Percentiles rank a stretch among this genome's conserved stretches.
Evolutionary conservation across 2,113 vertebrate genomes (phyloP).

Genomic region (Cervus canadensis): DNA sequence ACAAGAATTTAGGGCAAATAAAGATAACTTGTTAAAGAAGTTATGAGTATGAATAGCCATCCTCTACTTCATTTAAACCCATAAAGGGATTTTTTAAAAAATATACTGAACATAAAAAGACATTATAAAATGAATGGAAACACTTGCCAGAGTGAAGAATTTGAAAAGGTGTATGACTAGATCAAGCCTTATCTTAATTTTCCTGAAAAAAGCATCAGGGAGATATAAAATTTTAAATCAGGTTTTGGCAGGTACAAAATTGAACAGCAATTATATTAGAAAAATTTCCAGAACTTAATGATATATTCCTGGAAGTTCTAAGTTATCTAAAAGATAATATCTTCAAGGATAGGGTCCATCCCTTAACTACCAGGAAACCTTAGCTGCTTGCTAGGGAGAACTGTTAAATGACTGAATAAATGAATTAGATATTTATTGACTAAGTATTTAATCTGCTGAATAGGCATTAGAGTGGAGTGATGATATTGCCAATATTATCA

Average conservation of each 20-base stretch:
- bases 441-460: not conserved
- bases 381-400: not conserved
- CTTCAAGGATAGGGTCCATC: not conserved
- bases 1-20: slow-evolving; percentile 34
- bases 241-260: not conserved
- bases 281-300: not conserved
- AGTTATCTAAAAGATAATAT: not conserved
- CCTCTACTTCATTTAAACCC: slow-evolving; percentile 16
- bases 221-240: not conserved
- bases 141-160: not conserved
- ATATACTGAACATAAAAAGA: slow-evolving; percentile 1
- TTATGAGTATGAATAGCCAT: not conserved
- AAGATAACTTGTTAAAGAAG: slow-evolving; percentile 44
- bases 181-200: not conserved
- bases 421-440: not conserved
- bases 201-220: not conserved
- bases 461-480: not conserved
- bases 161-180: not conserved
- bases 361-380: not conserved
- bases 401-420: not conserved
- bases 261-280: not conserved
- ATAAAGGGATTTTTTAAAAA: not conserved
- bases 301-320: not conserved
- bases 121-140: slow-evolving; percentile 29
- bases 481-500: not conserved